These are phyloP conservation scores for Psylliodes chrysocephalus DNA, from an alignment of 2,888 invertebrate genomes.

Conservation along the genomic window DNA sequence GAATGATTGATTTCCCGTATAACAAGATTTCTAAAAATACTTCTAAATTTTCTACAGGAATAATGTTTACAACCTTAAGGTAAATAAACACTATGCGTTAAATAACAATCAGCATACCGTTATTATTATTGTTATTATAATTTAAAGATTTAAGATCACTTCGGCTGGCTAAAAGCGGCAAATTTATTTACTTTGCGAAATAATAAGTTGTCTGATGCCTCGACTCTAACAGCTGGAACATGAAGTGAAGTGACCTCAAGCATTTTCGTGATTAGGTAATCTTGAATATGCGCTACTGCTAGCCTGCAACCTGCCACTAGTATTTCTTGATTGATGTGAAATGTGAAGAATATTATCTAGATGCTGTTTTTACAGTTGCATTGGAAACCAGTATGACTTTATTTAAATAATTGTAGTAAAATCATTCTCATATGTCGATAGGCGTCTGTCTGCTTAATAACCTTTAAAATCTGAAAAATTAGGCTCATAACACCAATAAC, in stretches of 20 bases:
- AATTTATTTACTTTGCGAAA: background rate
- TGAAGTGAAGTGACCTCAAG: slow-evolving; percentile 5
- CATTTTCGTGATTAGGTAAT: slow-evolving; percentile 18
- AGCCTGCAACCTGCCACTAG: background rate
- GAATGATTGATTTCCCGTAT: background rate
- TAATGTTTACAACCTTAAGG: background rate
- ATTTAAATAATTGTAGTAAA: no score
- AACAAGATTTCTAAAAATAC: background rate
- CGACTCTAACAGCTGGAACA: slow-evolving; percentile 7
- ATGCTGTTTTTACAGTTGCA: no score
- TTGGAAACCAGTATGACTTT: no score
- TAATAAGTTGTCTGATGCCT: background rate
- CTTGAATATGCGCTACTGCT: slow-evolving; percentile 11
- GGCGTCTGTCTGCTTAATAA: no score
- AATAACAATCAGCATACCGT: background rate
- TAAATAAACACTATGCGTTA: background rate
- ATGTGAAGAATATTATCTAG: background rate
- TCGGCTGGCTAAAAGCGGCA: background rate
- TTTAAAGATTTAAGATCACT: background rate
- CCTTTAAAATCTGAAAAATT: no score
- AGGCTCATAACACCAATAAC: no score
- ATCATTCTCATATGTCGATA: no score
- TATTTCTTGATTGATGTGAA: background rate
- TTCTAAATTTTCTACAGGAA: background rate
- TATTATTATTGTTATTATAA: background rate